Base-by-base conservation (phyloP, 2,113 vertebrate species). In the Chionis minor region DNA sequence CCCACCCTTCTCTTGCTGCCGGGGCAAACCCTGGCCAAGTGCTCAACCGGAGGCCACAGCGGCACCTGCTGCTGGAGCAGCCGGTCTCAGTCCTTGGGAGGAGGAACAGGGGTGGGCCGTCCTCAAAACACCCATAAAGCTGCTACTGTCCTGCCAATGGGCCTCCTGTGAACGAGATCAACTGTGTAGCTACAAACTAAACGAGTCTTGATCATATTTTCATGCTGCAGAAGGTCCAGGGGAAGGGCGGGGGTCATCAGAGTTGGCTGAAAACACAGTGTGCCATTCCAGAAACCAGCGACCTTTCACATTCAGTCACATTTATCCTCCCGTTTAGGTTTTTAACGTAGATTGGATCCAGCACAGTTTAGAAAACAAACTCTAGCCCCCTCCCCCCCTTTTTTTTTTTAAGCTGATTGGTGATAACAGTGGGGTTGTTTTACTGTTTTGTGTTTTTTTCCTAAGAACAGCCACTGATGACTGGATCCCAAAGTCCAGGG, bases 1-100 rank as follows among this genome's bases (percentile, higher is more conserved):
- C 19, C 74, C 88, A 51, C 70, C 79, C 67, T 71, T 55, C 86
- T 92, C 74, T 38, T 23, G 3, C 42, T 42, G 62, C 56, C 70
- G 45, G 19, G 32, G 45, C 61, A 86, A 71, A 79, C 61, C 32
- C 63, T 5, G 11, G 33, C 40, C 59, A n/a, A 55, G 49, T 4
- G 5, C 33, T 65, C 44, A 55, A 30, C 54, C 7, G 28, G 49
- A 79, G 35, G 40, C 59, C 70, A 21, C 9, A 11, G 35, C 0
- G 0, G 33, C 54, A 78, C 0, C 0, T 51, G 58, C 62, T 72
- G 23, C 87, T 32, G 20, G n/a, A 7, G 38, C 33, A 70, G 61
- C 33, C 7, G 0, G 12, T 71, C 49, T 40, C 32, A 32, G 52
- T 11, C 66, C 49, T 59, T 38, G 4, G 6, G 67, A 6, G 6